Conservation (phyloP, 2,888 invertebrate genomes). For the Nezara viridula region DNA sequence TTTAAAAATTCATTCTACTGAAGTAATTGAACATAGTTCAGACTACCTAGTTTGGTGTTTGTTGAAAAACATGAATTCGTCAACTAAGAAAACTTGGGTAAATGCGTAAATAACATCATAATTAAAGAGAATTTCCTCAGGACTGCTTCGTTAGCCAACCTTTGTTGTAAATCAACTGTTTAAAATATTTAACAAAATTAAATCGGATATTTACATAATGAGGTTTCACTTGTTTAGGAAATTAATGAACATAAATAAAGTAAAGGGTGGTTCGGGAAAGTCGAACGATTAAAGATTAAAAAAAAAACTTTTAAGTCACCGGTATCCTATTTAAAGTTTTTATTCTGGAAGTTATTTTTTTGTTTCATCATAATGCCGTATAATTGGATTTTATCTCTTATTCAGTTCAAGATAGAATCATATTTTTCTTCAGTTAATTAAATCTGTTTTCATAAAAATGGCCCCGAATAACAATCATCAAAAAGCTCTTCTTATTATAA, state of each 20-base stretch:
- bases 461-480: too few relatives aligned
- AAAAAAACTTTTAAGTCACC: neutral
- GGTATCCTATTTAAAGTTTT: neutral
- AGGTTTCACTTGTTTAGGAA: conserved; percentile 3
- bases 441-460: neutral
- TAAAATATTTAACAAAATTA: neutral
- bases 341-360: neutral
- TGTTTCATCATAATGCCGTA: neutral
- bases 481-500: too few relatives aligned
- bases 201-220: neutral
- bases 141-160: neutral
- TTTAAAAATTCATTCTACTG: too few relatives aligned
- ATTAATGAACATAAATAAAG: neutral
- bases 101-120: too few relatives aligned
- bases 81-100: neutral
- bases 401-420: neutral
- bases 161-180: neutral
- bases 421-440: neutral
- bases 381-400: neutral
- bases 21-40: neutral
- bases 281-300: neutral
- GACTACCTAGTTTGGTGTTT: neutral
- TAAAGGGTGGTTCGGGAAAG: neutral
- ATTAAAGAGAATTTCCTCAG: neutral
- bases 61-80: neutral